A percentile compares a stretch with the other conserved stretches of the same genome.
Evolutionary conservation across 2,888 invertebrate species (phyloP).

Genomic region (Agrochola lychnidis): DNA sequence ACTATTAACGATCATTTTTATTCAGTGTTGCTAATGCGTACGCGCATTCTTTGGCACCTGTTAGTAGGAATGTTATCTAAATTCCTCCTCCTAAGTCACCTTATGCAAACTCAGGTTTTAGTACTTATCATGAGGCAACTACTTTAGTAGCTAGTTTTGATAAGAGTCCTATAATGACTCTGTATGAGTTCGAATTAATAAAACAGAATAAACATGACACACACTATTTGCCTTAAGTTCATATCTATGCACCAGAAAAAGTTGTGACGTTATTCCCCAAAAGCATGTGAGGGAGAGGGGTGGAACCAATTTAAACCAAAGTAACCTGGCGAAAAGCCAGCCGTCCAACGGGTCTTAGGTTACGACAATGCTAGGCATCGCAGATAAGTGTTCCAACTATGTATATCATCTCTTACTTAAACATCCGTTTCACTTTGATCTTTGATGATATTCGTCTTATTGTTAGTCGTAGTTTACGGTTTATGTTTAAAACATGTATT

Average conservation of each 20-base stretch:
- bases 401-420: slow-evolving; percentile 75
- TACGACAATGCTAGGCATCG: slow-evolving; percentile 80
- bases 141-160: neutral
- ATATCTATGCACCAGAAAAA: slow-evolving; percentile 61
- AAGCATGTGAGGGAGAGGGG: slow-evolving; percentile 73
- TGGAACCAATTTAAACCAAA: slow-evolving; percentile 83
- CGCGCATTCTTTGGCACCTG: slow-evolving; percentile 57
- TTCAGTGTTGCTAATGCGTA: slow-evolving; percentile 49
- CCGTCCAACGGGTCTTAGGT: slow-evolving; percentile 76
- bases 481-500: slow-evolving; percentile 4
- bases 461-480: slow-evolving; percentile 2
- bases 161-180: neutral
- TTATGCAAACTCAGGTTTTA: neutral
- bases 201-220: neutral
- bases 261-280: slow-evolving; percentile 68
- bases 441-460: slow-evolving; percentile 42
- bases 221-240: slow-evolving; percentile 40
- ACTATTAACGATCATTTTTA: slow-evolving; percentile 53
- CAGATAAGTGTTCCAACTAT: slow-evolving; percentile 77
- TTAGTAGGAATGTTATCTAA: slow-evolving; percentile 31
- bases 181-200: neutral
- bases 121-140: slow-evolving; percentile 5
- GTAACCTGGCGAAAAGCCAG: slow-evolving; percentile 85
- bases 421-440: slow-evolving; percentile 69
- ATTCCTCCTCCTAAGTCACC: slow-evolving; percentile 42